Conservation (phyloP, 2,113 vertebrate genomes). For the Dromaius novaehollandiae region DNA sequence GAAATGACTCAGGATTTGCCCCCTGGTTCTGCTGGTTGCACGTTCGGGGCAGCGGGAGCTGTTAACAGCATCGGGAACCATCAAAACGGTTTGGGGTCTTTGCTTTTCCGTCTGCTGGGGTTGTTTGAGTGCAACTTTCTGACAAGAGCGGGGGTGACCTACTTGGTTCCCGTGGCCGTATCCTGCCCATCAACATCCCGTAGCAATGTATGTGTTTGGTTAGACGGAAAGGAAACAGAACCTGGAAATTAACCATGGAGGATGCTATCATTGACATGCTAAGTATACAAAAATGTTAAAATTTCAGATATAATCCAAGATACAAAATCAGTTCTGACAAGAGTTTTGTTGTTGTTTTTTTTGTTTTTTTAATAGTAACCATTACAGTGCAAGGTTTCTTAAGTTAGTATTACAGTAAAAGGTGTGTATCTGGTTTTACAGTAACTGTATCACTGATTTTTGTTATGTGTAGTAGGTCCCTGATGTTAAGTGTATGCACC, state of each 20-base stretch:
- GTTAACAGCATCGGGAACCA: conserved; percentile 1
- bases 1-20: neutral
- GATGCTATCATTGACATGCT: conserved; percentile 63
- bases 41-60: neutral
- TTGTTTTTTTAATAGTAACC: conserved; percentile 72
- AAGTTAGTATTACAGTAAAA: conserved; percentile 82
- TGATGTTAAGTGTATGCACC: conserved; percentile 83
- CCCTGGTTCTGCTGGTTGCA: neutral
- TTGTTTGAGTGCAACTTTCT: neutral
- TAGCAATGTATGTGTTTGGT: conserved; percentile 56
- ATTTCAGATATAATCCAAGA: conserved; percentile 82
- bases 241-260: conserved; percentile 64
- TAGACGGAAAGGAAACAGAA: conserved; percentile 68
- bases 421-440: conserved; percentile 82
- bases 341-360: conserved; percentile 30
- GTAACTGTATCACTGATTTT: conserved; percentile 81
- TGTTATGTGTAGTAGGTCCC: conserved; percentile 80
- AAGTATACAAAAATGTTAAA: too few relatives aligned
- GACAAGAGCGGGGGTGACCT: neutral
- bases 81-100: neutral
- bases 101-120: neutral
- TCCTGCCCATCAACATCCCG: conserved; percentile 64
- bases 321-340: conserved; percentile 82
- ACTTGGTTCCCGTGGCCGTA: conserved; percentile 6
- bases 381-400: conserved; percentile 86